Evolutionary conservation across 2,797 vertebrate genomes (phyloP).

Genomic region (Oreonectes daqikongensis): DNA sequence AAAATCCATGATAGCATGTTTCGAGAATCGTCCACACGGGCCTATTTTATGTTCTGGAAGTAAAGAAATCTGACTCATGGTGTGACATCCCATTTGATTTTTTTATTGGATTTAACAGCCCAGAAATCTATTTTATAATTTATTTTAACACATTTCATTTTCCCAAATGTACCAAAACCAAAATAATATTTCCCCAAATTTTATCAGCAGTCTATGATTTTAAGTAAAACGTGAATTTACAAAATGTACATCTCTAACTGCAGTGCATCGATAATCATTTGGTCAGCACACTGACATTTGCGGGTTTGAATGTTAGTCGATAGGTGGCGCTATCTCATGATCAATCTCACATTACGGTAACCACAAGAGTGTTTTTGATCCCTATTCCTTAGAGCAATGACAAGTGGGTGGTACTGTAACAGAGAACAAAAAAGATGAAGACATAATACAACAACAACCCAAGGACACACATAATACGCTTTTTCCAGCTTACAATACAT

Average conservation of each 20-base stretch:
- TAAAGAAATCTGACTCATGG: not conserved
- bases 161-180: not conserved
- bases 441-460: constrained; percentile 43
- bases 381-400: constrained; percentile 52
- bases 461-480: constrained; percentile 4
- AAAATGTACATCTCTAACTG: not conserved
- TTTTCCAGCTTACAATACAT: not conserved
- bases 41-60: not conserved
- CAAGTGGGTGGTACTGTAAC: constrained; percentile 55
- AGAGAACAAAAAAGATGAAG: constrained; percentile 50
- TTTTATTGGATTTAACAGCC: not conserved
- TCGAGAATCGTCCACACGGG: too few species aligned
- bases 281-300: not conserved
- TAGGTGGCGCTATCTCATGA: constrained; percentile 47
- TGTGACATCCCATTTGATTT: not conserved
- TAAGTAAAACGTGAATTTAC: not conserved
- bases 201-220: not conserved
- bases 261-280: not conserved
- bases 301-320: not conserved
- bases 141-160: too few species aligned
- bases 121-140: not conserved
- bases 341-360: constrained; percentile 47
- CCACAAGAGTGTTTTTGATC: constrained; percentile 52
- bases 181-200: not conserved
- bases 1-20: not conserved